phyloP scores from a whole-genome alignment of 2,888 invertebrate species.

The Torymus aiolomorphi region DNA sequence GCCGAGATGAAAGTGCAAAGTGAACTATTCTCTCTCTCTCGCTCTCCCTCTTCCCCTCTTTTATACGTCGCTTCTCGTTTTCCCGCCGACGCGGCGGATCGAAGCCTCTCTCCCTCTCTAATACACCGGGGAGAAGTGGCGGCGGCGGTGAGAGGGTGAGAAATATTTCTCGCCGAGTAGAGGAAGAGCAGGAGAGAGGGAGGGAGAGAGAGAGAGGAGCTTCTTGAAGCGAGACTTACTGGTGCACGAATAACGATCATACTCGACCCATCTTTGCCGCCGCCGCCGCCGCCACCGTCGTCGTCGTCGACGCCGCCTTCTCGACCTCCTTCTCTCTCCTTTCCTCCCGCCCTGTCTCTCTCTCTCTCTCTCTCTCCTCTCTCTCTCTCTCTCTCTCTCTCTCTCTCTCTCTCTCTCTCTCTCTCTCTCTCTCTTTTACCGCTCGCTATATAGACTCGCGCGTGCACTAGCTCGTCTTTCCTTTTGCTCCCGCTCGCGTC shows the following conservation, averaged over 20 bases:
- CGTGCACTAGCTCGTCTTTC: no score
- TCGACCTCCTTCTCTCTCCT: constrained; percentile 43
- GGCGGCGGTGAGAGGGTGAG: constrained; percentile 32
- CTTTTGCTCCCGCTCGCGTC: not conserved
- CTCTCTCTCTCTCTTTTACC: constrained; percentile 1
- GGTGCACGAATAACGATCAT: constrained; percentile 64
- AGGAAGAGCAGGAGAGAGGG: constrained; percentile 47
- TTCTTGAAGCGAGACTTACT: constrained; percentile 60
- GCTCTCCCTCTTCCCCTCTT: constrained; percentile 38
- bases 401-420: no score
- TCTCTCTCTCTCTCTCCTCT: no score
- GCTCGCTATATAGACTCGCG: not conserved
- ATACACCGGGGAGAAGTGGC: constrained; percentile 4
- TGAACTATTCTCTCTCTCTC: constrained; percentile 45
- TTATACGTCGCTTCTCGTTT: no score
- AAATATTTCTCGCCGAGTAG: constrained; percentile 57
- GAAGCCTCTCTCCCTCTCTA: constrained; percentile 38
- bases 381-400: no score
- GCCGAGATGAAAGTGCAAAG: constrained; percentile 54
- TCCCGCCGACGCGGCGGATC: constrained; percentile 56
- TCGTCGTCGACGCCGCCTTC: constrained; percentile 18
- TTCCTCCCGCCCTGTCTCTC: no score
- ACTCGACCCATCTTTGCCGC: constrained; percentile 50
- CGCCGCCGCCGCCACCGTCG: not conserved
- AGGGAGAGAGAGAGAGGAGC: constrained; percentile 47